Percentiles rank a stretch among this genome's conserved stretches.
Conservation (phyloP, 2,113 vertebrate species). For the Heliornis fulica region DNA sequence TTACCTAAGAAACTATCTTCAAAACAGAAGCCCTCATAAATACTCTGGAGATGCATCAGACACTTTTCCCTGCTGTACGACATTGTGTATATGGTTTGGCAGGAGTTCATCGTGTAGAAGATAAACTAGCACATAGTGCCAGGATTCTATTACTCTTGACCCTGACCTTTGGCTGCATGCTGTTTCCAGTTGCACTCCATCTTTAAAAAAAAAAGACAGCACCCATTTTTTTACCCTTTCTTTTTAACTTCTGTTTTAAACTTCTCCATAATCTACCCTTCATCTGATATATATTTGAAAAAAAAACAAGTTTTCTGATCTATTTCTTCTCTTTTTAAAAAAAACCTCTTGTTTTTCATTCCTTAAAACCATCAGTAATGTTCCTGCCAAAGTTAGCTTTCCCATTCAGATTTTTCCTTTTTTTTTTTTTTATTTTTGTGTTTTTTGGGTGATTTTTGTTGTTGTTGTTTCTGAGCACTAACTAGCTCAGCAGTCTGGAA, state of each 20-base stretch:
- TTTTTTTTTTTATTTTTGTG: no score
- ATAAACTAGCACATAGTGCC: conserved; percentile 78
- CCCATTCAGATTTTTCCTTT: conserved; percentile 17
- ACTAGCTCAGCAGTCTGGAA: neutral
- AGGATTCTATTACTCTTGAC: conserved; percentile 82
- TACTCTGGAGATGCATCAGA: conserved; percentile 81
- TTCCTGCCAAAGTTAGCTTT: conserved; percentile 1
- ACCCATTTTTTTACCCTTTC: conserved; percentile 12
- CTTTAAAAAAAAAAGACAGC: conserved; percentile 70
- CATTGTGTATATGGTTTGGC: conserved; percentile 81
- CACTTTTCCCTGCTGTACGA: conserved; percentile 68
- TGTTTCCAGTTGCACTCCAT: conserved; percentile 79
- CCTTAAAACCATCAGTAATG: neutral
- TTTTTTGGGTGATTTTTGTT: no score
- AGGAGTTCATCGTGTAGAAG: conserved; percentile 72
- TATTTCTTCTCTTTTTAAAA: neutral
- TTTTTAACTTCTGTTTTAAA: conserved; percentile 63
- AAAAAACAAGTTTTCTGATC: conserved; percentile 48
- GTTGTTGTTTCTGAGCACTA: neutral
- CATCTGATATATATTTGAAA: conserved; percentile 11
- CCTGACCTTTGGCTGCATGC: conserved; percentile 77
- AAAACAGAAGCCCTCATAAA: conserved; percentile 88
- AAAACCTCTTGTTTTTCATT: conserved; percentile 39
- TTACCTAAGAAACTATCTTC: conserved; percentile 90
- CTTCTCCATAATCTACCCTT: conserved; percentile 25